Evolutionary conservation across 23 tunicate species (phyloP).

Genomic region (Phallusia fumigata): DNA sequence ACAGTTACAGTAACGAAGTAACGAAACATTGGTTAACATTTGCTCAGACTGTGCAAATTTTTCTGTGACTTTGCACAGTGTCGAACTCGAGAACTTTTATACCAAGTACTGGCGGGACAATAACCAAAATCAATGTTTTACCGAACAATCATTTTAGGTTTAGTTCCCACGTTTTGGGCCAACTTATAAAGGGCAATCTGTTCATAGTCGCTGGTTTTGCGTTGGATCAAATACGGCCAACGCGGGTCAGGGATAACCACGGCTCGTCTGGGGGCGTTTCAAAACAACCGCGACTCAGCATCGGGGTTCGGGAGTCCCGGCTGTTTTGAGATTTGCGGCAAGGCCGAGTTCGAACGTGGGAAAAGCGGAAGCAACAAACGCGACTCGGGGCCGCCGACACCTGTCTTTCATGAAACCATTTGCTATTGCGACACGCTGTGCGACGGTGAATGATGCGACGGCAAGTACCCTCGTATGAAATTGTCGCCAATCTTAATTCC

Average conservation of each 20-base stretch:
- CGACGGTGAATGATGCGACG: not conserved
- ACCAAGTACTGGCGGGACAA: too few relatives aligned
- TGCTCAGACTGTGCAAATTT: too few relatives aligned
- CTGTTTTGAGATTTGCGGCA: conserved; percentile 7
- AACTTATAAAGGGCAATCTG: not conserved
- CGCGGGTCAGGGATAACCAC: not conserved
- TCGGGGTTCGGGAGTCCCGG: not conserved
- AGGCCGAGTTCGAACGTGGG: conserved; percentile 11
- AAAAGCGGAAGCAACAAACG: conserved; percentile 15
- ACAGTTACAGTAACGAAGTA: too few relatives aligned
- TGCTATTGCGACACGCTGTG: not conserved
- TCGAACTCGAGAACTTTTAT: too few relatives aligned
- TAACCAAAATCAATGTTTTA: too few relatives aligned
- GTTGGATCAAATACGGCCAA: not conserved
- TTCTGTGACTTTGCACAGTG: too few relatives aligned
- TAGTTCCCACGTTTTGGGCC: not conserved
- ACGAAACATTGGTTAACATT: too few relatives aligned
- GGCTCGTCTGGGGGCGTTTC: conserved; percentile 12
- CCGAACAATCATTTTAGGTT: too few relatives aligned
- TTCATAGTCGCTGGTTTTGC: not conserved
- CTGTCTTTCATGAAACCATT: not conserved
- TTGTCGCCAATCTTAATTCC: conserved; percentile 4
- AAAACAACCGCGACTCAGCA: not conserved
- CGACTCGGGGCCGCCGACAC: not conserved
- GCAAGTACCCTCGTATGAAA: not conserved